Base-by-base conservation (phyloP, 1,140 invertebrate genomes). In the Pogonomyrmex barbatus region DNA sequence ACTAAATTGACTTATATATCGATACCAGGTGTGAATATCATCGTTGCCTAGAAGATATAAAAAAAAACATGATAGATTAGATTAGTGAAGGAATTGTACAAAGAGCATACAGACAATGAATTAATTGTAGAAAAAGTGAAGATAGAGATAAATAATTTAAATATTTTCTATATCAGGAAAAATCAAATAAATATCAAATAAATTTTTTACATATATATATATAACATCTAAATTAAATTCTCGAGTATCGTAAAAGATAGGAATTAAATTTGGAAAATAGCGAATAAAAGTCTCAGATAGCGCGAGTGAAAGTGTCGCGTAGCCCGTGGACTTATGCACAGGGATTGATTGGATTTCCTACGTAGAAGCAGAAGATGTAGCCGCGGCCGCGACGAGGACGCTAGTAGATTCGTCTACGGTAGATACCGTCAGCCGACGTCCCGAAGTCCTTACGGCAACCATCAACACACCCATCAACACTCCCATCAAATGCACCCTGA, bases 361-460 rank as follows among this genome's bases (percentile, higher is more conserved):
- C 92, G 79, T 92, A 95, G 95, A 94, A 96, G 96, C 90, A 93
- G 95, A 92, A 95, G 95, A 91, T 95, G 94, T 89, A 95, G 94
- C 90, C 94, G 95, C 87, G 93, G 91, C 91, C 93, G 95, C 89
- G 96, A 96, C 89, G 97, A 97, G 92, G 96, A 96, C 90, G 93
- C 94, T 82, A 83, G 79, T 83, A 96, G 97, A 90, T 97, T 98
- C 93, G 97, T 97, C 90, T 98, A 98, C 95, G 97, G 97, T 90
- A 96, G 97, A 89, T 98, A 97, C 94, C 96, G 97, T 90, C 97
- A 97, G 90, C 97, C 97, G 86, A 95, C 96, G 88, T 95, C 96
- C 87, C 96, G 97, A 91, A 96, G 97, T 93, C 94, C 94, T 88
- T 95, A 94, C 87, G 93, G 93, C 85, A 93, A 95, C 50, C 95